Percentiles rank a stretch among this genome's conserved stretches.
These are phyloP conservation scores for Cranoglanis bouderius DNA, from an alignment of 2,113 vertebrate genomes.

Conservation along the genomic window DNA sequence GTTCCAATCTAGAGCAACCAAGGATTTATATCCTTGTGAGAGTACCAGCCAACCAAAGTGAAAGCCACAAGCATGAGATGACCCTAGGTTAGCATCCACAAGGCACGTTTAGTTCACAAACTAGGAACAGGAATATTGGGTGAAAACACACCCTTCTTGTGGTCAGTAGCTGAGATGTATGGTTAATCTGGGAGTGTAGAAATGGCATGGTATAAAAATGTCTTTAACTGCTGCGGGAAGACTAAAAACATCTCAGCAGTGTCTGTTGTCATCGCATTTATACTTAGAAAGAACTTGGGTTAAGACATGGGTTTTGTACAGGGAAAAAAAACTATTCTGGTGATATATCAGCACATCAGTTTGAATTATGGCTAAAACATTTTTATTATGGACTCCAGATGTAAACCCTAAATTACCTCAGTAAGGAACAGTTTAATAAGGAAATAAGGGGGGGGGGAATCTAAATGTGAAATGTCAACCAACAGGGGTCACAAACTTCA, in stretches of 20 bases:
- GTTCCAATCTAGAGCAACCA: slow-evolving; percentile 31
- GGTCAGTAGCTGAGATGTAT: slow-evolving; percentile 56
- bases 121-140: slow-evolving; percentile 67
- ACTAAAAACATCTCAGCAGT: slow-evolving; percentile 58
- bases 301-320: slow-evolving; percentile 41
- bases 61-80: slow-evolving; percentile 52
- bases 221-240: slow-evolving; percentile 55
- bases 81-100: slow-evolving; percentile 37
- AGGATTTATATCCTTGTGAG: slow-evolving; percentile 18
- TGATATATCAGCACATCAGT: slow-evolving; percentile 29
- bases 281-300: slow-evolving; percentile 55
- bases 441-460: background rate
- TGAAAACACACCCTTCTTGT: slow-evolving; percentile 73
- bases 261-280: slow-evolving; percentile 45
- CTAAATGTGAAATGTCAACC: background rate
- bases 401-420: background rate
- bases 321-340: slow-evolving; percentile 43
- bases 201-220: slow-evolving; percentile 65
- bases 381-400: background rate
- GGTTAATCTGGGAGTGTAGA: slow-evolving; percentile 61
- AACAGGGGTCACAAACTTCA: background rate
- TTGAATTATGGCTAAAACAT: background rate
- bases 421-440: background rate
- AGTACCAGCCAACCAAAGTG: slow-evolving; percentile 3
- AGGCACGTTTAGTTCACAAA: slow-evolving; percentile 50